Evolutionary conservation across 2,888 invertebrate genomes (phyloP).

Genomic region (Lottia gigantea): DNA sequence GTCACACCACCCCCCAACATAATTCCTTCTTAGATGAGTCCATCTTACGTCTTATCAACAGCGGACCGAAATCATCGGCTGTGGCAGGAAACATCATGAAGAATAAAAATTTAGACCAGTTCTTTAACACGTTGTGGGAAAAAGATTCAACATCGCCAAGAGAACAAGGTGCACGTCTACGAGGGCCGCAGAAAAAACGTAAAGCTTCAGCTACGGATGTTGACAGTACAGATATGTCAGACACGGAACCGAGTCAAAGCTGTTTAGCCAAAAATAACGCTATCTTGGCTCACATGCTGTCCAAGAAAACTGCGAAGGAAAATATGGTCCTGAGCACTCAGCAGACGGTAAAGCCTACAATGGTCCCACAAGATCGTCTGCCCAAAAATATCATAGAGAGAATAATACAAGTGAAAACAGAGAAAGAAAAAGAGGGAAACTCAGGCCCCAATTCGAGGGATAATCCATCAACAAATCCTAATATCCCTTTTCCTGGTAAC

Average conservation of each 20-base stretch:
- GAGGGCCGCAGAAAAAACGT: constrained; percentile 43
- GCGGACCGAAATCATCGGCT: constrained; percentile 7
- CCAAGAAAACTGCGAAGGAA: constrained; percentile 45
- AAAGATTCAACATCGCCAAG: constrained; percentile 40
- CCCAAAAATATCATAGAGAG: constrained; percentile 60
- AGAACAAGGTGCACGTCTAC: constrained; percentile 28
- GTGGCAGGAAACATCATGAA: constrained; percentile 19
- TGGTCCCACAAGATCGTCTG: constrained; percentile 73
- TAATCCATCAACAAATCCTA: constrained; percentile 41
- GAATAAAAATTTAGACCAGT: constrained; percentile 39
- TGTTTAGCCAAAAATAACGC: constrained; percentile 55
- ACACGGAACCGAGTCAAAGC: constrained; percentile 34
- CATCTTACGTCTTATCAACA: constrained; percentile 6
- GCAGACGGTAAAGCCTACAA: constrained; percentile 48
- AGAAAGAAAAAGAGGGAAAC: constrained; percentile 20
- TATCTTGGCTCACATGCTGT: constrained; percentile 59
- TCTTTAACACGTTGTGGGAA: constrained; percentile 53
- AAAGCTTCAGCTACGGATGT: constrained; percentile 42
- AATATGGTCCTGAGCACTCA: constrained; percentile 58
- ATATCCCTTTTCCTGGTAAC: constrained; percentile 46
- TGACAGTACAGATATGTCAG: constrained; percentile 45
- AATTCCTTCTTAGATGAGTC: constrained; percentile 27
- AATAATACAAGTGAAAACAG: constrained; percentile 28
- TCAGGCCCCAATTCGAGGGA: constrained; percentile 42
- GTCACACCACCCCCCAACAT: constrained; percentile 21